Evolutionary conservation across 2,888 invertebrate genomes (phyloP).

Genomic region (Rhyacophila evoluta): DNA sequence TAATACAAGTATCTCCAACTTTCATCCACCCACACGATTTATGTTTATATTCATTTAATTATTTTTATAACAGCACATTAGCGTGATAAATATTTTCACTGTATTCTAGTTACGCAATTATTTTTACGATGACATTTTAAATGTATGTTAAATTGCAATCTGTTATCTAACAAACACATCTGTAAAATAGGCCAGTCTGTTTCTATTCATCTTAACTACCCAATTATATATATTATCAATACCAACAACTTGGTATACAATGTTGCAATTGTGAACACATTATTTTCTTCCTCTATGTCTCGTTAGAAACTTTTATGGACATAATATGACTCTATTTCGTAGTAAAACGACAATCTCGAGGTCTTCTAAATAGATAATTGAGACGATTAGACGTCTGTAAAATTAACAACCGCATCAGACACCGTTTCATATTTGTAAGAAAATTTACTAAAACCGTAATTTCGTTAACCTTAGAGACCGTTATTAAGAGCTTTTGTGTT

Average conservation of each 20-base stretch:
- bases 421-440: background rate
- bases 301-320: background rate
- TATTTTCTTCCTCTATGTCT: background rate
- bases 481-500: background rate
- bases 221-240: background rate
- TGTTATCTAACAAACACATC: background rate
- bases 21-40: no score
- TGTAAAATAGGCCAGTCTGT: background rate
- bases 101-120: background rate
- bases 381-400: background rate
- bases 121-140: background rate
- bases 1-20: no score
- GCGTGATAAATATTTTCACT: background rate
- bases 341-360: conserved; percentile 3
- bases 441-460: background rate
- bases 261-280: background rate
- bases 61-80: no score
- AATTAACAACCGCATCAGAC: conserved; percentile 10
- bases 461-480: background rate
- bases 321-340: background rate
- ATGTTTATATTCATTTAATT: no score
- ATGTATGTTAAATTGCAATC: background rate
- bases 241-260: background rate
- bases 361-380: background rate
- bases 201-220: background rate